Percentiles rank a stretch among this genome's conserved stretches.
These are phyloP conservation scores for Zaprionus gabonicus DNA, from an alignment of 1,140 invertebrate genomes.

Conservation along the genomic window DNA sequence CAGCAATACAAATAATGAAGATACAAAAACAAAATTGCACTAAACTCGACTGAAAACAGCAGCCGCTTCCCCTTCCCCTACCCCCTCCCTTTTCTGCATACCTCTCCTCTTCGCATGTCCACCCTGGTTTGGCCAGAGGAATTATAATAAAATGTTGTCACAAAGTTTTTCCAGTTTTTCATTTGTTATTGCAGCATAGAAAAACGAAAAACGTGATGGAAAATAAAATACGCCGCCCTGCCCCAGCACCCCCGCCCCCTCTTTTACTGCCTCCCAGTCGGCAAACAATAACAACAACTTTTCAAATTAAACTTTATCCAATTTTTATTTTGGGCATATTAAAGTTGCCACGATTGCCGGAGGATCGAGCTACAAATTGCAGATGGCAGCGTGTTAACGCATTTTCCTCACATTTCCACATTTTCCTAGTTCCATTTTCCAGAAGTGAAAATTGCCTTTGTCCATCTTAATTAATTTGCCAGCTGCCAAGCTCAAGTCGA, in stretches of 20 bases:
- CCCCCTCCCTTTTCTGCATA: background rate
- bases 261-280: background rate
- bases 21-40: constrained; percentile 73
- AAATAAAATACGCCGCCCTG: constrained; percentile 27
- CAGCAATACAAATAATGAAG: constrained; percentile 79
- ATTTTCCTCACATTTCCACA: constrained; percentile 1
- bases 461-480: constrained; percentile 78
- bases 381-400: constrained; percentile 11
- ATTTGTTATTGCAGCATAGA: constrained; percentile 42
- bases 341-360: constrained; percentile 41
- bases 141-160: constrained; percentile 83
- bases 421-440: constrained; percentile 38
- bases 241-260: background rate
- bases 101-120: too few species aligned
- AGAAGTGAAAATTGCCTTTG: constrained; percentile 67
- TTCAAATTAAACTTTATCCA: constrained; percentile 82
- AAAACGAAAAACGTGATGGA: constrained; percentile 20
- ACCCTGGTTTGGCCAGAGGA: constrained; percentile 48
- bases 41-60: constrained; percentile 63
- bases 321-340: constrained; percentile 72
- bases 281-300: constrained; percentile 80
- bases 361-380: background rate
- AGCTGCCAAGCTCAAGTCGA: constrained; percentile 39
- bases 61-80: background rate
- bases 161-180: constrained; percentile 73